phyloP scores from a whole-genome alignment of 2,113 vertebrate genomes.

The Phyllostomus discolor region DNA sequence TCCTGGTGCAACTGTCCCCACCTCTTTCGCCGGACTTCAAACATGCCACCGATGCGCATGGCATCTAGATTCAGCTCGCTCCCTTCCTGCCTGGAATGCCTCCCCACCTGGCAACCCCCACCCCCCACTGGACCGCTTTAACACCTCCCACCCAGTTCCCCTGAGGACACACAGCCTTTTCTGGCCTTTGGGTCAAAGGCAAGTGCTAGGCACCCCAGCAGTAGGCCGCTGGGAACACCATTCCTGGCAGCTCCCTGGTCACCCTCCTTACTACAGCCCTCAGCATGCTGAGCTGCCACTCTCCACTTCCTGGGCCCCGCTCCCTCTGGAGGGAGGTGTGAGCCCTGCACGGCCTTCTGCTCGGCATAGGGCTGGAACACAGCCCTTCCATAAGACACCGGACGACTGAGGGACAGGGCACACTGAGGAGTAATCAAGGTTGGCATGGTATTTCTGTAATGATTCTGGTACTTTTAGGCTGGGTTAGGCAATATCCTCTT shows the following conservation, averaged over 20 bases:
- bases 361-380: neutral
- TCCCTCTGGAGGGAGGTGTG: neutral
- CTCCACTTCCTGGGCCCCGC: neutral
- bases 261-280: neutral
- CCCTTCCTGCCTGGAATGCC: neutral
- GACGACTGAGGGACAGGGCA: neutral
- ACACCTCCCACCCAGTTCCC: neutral
- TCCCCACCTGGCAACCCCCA: neutral
- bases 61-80: neutral
- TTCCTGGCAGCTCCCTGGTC: neutral
- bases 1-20: neutral
- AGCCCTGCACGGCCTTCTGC: neutral
- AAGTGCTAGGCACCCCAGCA: too few relatives aligned
- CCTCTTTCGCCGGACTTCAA: neutral
- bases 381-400: neutral
- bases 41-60: neutral
- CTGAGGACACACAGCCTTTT: neutral
- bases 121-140: neutral
- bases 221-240: neutral
- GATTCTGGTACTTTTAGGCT: constrained; percentile 24
- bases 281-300: rapidly evolving
- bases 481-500: constrained; percentile 76
- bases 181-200: neutral
- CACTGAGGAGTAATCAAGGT: neutral
- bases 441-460: neutral